A percentile compares a stretch with the other conserved stretches of the same genome.
Conservation (phyloP, 2,797 vertebrate species). For the Denticeps clupeoides region DNA sequence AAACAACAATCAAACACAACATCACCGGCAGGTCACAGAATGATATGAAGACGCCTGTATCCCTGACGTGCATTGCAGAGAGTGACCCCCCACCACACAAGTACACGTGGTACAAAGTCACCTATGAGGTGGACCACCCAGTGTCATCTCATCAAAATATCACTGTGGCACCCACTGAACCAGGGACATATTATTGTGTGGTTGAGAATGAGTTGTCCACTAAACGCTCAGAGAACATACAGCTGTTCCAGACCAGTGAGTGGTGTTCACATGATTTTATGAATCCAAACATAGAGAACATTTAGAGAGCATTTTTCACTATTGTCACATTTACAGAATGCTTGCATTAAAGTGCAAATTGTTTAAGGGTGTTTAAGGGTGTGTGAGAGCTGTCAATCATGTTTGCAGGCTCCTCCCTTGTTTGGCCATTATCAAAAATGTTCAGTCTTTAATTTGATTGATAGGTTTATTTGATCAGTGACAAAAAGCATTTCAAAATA, state of each 20-base stretch:
- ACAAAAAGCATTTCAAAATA: too few relatives aligned
- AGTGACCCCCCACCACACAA: conserved; percentile 12
- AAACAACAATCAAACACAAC: conserved; percentile 21
- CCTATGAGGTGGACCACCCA: fast-evolving
- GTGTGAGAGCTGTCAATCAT: too few relatives aligned
- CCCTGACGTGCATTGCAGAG: conserved; percentile 38
- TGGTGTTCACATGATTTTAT: too few relatives aligned
- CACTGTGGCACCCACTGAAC: conserved; percentile 30
- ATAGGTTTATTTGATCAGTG: too few relatives aligned
- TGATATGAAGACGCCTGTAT: conserved; percentile 3
- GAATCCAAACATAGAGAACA: background rate
- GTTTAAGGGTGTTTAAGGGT: too few relatives aligned
- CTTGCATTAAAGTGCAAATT: background rate
- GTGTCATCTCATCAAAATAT: background rate
- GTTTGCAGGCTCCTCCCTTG: too few relatives aligned
- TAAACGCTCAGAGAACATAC: conserved; percentile 12
- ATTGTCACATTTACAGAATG: background rate
- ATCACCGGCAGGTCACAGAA: background rate
- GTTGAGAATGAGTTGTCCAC: conserved; percentile 27
- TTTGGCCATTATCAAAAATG: too few relatives aligned
- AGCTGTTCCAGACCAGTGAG: conserved; percentile 37
- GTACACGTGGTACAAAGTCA: conserved; percentile 38
- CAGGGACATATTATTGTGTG: conserved; percentile 43
- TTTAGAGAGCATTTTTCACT: background rate
- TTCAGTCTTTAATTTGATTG: too few relatives aligned